Conservation (phyloP, 92 coral and sea anemone species). For the Meandrina meandrites region DNA sequence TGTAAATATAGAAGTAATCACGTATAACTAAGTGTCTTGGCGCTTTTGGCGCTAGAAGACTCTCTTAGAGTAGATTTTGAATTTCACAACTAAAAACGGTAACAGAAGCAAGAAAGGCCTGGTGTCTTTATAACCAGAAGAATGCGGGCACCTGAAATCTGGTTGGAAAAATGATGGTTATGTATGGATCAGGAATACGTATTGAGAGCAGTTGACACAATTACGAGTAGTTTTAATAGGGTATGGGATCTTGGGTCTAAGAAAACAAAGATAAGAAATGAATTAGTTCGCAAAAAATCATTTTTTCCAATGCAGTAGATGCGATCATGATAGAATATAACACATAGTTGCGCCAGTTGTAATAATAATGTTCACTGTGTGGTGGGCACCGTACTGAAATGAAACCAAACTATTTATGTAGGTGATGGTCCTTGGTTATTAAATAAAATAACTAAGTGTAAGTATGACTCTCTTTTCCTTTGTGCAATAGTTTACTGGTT, state of each 20-base stretch:
- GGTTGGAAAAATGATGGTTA: not conserved
- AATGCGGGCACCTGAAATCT: not conserved
- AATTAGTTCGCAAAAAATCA: not conserved
- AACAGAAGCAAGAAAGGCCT: not conserved
- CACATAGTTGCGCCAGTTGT: not conserved
- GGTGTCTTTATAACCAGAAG: not conserved
- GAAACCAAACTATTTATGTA: slow-evolving; percentile 33
- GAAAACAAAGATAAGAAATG: not conserved
- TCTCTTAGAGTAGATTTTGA: not conserved
- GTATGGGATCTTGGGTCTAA: not conserved
- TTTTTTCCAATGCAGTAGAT: not conserved
- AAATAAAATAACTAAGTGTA: not conserved
- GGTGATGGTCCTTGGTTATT: slow-evolving; percentile 16
- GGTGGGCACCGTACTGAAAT: slow-evolving; percentile 4
- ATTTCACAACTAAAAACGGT: not conserved
- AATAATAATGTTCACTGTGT: slow-evolving; percentile 21
- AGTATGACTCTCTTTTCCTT: not conserved
- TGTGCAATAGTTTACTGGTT: no score
- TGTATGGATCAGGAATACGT: no score
- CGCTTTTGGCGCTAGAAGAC: not conserved
- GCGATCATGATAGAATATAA: not conserved
- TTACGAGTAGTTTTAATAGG: not conserved
- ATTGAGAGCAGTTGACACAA: no score
- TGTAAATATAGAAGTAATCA: not conserved
- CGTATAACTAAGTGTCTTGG: not conserved